Base-by-base conservation (phyloP, 2,888 invertebrate species). In the Trisateles emortualis region DNA sequence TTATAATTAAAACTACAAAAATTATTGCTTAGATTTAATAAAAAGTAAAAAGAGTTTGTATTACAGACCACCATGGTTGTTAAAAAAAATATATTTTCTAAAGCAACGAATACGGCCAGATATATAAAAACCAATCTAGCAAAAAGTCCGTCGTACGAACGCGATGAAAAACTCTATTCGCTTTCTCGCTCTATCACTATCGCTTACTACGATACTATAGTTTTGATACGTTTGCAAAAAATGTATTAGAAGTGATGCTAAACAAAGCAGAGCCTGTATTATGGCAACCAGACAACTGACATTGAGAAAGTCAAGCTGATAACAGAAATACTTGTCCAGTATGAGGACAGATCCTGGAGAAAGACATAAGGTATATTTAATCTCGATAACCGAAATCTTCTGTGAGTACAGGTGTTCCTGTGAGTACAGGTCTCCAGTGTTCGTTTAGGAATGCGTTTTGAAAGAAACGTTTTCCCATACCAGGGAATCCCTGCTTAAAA, bases 161-260 rank as follows among this genome's bases (percentile, higher is more conserved):
- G 77, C 80, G 64, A 78, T 83, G 87, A 87, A 89, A 88, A 89
- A 87, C 81, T 84, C 80, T 79, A 76, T 62, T 67, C 74, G 51
- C 81, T 61, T 59, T 90, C 90, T 77, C 84, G 55, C 65, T 91
- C 83, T 60, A 84, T 62, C 89, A 68, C 75, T 83, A 83, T 82
- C 78, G 73, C 65, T 48, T 51, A 65, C 51, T 9, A 35, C 40
- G 76, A 66, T 42, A 30, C 17, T 58, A 38, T 16, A 49, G 58
- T 74, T 71, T 90, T 90, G 88, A 86, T 90, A 81, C 84, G 86
- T 87, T 68, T 33, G 40, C 55, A 1, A 47, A 6, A 30, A 36
- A 17, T 10, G 19, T 1, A 8, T 9, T 33, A 3, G 16, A 35
- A 5, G 5, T 35, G 16, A n/a, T n/a, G n/a, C n/a, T n/a, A n/a